These are phyloP conservation scores for Seriola quinqueradiata DNA, from an alignment of 2,113 vertebrate genomes.

Conservation along the genomic window DNA sequence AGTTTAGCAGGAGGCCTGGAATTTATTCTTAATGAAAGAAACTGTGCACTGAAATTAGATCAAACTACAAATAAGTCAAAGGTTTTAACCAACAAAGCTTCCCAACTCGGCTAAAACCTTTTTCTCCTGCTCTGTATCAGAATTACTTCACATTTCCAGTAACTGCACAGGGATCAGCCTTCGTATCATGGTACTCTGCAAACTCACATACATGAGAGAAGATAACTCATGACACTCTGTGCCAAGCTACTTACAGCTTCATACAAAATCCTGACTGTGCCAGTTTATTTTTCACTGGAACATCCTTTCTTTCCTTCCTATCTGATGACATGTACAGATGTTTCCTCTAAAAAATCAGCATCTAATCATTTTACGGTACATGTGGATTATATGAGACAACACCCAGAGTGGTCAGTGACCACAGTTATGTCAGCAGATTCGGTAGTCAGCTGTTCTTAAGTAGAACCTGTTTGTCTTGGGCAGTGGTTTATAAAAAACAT, in stretches of 20 bases:
- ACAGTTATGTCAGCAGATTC: neutral
- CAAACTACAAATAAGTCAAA: neutral
- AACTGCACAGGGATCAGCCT: neutral
- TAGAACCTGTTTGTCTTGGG: neutral
- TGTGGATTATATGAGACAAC: neutral
- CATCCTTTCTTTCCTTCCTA: neutral
- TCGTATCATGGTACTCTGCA: neutral
- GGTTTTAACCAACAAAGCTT: neutral
- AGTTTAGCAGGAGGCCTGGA: neutral
- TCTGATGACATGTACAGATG: constrained; percentile 15
- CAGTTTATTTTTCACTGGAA: neutral
- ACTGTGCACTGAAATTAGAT: neutral
- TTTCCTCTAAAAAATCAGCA: neutral
- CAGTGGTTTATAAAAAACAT: neutral
- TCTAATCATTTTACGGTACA: neutral
- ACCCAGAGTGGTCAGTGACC: neutral
- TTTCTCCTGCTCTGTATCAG: neutral
- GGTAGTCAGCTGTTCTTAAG: neutral
- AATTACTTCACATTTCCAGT: neutral
- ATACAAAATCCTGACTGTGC: neutral
- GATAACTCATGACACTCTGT: neutral
- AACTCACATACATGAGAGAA: neutral
- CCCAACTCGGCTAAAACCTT: neutral
- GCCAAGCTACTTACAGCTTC: neutral
- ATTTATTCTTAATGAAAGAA: neutral